These are phyloP conservation scores for Pollimyrus isidori DNA, from an alignment of 2,113 vertebrate genomes.

Conservation along the genomic window DNA sequence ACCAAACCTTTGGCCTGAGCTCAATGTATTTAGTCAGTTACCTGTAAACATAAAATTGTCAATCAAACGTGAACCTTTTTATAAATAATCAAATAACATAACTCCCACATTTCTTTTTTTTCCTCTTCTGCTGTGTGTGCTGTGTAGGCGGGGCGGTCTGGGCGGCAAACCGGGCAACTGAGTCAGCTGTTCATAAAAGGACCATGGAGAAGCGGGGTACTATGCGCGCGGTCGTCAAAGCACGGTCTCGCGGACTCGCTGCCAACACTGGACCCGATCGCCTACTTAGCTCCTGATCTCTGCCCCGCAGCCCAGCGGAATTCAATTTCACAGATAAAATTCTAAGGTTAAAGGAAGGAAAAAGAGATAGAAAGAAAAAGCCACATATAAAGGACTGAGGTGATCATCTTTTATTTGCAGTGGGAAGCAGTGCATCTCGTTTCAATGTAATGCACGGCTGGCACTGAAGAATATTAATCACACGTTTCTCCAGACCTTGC, in stretches of 20 bases:
- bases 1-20: no score
- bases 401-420: slow-evolving; percentile 2
- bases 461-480: slow-evolving; percentile 16
- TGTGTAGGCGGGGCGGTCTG: no score
- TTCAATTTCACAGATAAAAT: not conserved
- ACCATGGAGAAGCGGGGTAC: not conserved
- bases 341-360: not conserved
- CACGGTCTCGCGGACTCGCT: not conserved
- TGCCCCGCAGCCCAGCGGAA: not conserved
- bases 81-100: no score
- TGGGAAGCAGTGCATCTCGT: not conserved
- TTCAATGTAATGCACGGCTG: slow-evolving; percentile 22
- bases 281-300: not conserved
- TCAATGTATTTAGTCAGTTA: no score
- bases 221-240: not conserved
- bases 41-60: no score
- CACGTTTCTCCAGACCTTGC: slow-evolving; percentile 8
- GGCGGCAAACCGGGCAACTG: not conserved
- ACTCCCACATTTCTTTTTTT: no score
- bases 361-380: not conserved
- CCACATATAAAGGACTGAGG: not conserved
- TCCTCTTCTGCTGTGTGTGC: no score
- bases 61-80: no score
- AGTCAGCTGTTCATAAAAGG: not conserved
- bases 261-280: not conserved